Base-by-base conservation (phyloP, 2,113 vertebrate species). In the Varanus komodoensis region DNA sequence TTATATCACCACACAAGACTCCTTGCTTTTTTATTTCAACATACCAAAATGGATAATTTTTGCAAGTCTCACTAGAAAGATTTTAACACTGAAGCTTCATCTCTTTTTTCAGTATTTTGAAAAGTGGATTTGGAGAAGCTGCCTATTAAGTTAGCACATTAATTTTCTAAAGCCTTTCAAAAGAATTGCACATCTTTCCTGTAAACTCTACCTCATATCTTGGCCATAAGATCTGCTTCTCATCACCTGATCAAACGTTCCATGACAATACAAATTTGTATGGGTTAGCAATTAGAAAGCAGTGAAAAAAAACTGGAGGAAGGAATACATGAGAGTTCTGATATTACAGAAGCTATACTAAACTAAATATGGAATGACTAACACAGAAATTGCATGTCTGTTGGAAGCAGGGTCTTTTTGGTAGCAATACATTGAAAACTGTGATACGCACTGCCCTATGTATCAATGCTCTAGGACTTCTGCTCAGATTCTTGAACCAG, bases 231-330 rank as follows among this genome's bases (percentile, higher is more conserved):
- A 3, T 61, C 19, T 44, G 48, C 73, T 48, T 64, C 54, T 67
- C 64, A 1, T 92, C 67, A 94, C 88, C 87, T 93, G 83, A 94
- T 29, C 77, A 90, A 92, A n/a, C 92, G 91, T 94, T 95, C 85
- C 48, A 95, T 92, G 21, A 93, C 32, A n/a, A 95, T 96, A 93
- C 88, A 93, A 92, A 96, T 90, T 86, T 15, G 91, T 96, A 97
- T 94, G 90, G 97, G 97, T 92, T 94, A 92, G 93, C 96, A 95
- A 96, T 97, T 97, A 96, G 94, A 95, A 95, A 96, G 95, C 86
- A 96, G 96, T 96, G 92, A 91, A 54, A 92, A 96, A 50, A 21
- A n/a, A 44, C 38, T 44, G 38, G 21, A 90, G 95, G 97, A 96
- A 93, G 12, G 54, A 19, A 21, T 11, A 27, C 67, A 67, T 12